These are phyloP conservation scores for Vireo griseus DNA, from an alignment of 2,797 vertebrate genomes.

Conservation along the genomic window DNA sequence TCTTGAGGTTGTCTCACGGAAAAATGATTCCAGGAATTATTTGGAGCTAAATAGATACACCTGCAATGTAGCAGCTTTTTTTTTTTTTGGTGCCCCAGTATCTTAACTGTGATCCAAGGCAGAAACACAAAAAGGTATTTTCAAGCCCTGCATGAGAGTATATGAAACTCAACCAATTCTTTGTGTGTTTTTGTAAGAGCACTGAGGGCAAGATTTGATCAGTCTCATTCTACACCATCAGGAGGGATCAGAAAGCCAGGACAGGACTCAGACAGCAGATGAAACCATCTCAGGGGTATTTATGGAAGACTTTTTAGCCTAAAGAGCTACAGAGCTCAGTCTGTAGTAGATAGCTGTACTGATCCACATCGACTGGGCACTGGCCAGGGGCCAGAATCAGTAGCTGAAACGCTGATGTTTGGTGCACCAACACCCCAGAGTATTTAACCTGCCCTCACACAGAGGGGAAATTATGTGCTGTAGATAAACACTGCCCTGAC, in stretches of 20 bases:
- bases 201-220: not conserved
- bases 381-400: not conserved
- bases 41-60: not conserved
- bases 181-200: not conserved
- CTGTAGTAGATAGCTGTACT: not conserved
- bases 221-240: not conserved
- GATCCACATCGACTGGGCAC: not conserved
- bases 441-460: not conserved
- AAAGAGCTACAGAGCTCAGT: not conserved
- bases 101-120: not conserved
- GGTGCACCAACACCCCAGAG: not conserved
- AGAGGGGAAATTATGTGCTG: not conserved
- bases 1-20: fast-evolving
- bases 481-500: not conserved
- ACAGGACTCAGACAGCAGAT: not conserved
- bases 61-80: not conserved
- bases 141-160: fast-evolving
- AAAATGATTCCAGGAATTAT: not conserved
- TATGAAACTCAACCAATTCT: not conserved
- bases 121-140: not conserved
- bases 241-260: not conserved
- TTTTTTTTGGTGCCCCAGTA: not conserved
- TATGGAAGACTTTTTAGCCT: not conserved
- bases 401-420: not conserved
- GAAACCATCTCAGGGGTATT: not conserved